Evolutionary conservation across 2,888 invertebrate species (phyloP), one percentile per base, ranked within the genome.

Genomic region (Sclerodermus sp.): DNA sequence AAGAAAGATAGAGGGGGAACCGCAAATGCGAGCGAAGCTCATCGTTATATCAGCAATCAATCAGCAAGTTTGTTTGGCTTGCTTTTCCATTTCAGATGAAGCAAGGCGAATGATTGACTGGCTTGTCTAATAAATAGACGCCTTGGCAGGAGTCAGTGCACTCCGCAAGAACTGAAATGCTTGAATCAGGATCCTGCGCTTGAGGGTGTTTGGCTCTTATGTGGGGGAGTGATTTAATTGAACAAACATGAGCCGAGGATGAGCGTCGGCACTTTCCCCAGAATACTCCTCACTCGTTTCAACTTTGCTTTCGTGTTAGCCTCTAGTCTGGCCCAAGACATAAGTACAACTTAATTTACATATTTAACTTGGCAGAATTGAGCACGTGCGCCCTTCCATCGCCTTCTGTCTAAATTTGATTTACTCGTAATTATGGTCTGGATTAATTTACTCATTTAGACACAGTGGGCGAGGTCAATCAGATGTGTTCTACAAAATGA

Each of bases 291-390:
- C n/a, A 31, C n/a, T 10, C 16, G 34, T 12, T 12, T 12, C 13
- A 13, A 12, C 34, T 8, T 8, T 41, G 41, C 34, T 47, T 47
- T 8, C 4, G 47, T 30, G 18, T 31, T 10, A 17, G 18, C 31
- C 41, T 32, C 13, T 32, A 23, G 23, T 8, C 23, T 23, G 47
- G 34, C 44, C 42, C 48, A 48, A 53, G 57, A 56, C 60, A 60
- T 64, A 64, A 64, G 62, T 62, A 64, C 62, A 64, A 62, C 56
- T 60, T 49, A 50, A 64, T 64, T 64, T 64, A 64, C 64, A 64
- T 64, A 62, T 58, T 64, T 60, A 64, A 64, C 57, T 57, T 51
- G 42, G 47, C 50, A 38, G 4, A 34, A 12, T 12, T 13, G 12
- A 4, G 34, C 13, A 34, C 6, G 12, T 4, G 34, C 34, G 4